A percentile compares a stretch with the other conserved stretches of the same genome.
Evolutionary conservation across 2,888 invertebrate species (phyloP).

Genomic region (Antitype chi): DNA sequence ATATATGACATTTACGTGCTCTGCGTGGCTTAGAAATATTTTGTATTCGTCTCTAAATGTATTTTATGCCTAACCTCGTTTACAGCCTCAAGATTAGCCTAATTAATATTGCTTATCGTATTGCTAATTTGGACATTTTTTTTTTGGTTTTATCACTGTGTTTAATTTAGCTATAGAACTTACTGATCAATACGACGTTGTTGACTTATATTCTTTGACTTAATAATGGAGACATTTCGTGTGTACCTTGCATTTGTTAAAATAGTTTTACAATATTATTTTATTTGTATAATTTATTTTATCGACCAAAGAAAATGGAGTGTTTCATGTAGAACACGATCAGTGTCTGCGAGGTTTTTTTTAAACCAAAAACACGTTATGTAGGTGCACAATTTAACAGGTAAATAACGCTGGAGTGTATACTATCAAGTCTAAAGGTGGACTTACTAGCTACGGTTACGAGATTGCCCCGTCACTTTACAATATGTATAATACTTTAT

Average conservation of each 20-base stretch:
- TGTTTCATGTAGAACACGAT: slow-evolving; percentile 32
- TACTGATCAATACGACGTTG: slow-evolving; percentile 41
- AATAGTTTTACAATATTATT: slow-evolving; percentile 54
- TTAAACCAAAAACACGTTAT: slow-evolving; percentile 14
- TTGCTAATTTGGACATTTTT: slow-evolving; percentile 66
- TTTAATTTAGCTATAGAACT: slow-evolving; percentile 49
- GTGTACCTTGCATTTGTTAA: slow-evolving; percentile 54
- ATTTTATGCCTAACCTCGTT: slow-evolving; percentile 55
- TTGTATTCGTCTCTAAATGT: slow-evolving; percentile 14
- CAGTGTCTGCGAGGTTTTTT: slow-evolving; percentile 6
- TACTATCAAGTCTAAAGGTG: slow-evolving; percentile 56
- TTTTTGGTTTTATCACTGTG: slow-evolving; percentile 61
- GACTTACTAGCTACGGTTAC: slow-evolving; percentile 42
- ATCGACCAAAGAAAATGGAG: slow-evolving; percentile 34
- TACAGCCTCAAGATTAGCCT: slow-evolving; percentile 53
- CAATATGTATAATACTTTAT: slow-evolving; percentile 57
- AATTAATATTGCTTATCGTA: slow-evolving; percentile 68
- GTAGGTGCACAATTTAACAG: slow-evolving; percentile 87
- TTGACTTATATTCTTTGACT: slow-evolving; percentile 48
- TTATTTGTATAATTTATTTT: slow-evolving; percentile 74
- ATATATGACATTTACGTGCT: slow-evolving; percentile 16
- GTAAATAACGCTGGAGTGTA: slow-evolving; percentile 78
- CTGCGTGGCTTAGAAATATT: slow-evolving; percentile 3
- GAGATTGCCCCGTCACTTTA: slow-evolving; percentile 36
- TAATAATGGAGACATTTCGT: slow-evolving; percentile 45